Evolutionary conservation across 2,797 vertebrate species (phyloP).

Genomic region (Phalloptychus januarius): DNA sequence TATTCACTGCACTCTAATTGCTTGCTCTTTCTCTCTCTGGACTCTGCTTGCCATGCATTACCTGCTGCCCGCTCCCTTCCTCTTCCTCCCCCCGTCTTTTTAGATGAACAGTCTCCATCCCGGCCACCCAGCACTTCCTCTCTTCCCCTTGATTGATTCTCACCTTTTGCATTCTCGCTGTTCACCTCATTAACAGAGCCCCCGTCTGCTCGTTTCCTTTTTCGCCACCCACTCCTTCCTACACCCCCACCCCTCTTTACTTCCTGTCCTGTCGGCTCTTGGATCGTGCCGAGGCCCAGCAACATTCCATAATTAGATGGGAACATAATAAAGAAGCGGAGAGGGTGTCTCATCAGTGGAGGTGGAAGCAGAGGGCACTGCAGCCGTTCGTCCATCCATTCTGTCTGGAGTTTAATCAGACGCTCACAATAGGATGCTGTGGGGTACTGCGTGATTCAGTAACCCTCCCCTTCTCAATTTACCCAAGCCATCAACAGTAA

Average conservation of each 20-base stretch:
- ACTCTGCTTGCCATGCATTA: conserved; percentile 67
- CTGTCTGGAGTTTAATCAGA: conserved; percentile 71
- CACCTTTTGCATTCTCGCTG: conserved; percentile 79
- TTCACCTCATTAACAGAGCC: conserved; percentile 79
- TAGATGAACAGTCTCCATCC: conserved; percentile 63
- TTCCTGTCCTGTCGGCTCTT: conserved; percentile 68
- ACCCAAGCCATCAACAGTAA: not conserved
- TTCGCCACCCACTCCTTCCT: conserved; percentile 45
- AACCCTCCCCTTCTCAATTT: not conserved
- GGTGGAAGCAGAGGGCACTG: conserved; percentile 14
- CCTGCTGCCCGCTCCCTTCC: not conserved
- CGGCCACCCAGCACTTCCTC: conserved; percentile 58
- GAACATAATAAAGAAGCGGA: conserved; percentile 78
- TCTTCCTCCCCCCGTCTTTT: not conserved
- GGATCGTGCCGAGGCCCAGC: conserved; percentile 46
- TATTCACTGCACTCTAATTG: conserved; percentile 68
- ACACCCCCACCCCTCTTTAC: conserved; percentile 32
- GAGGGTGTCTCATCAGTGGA: conserved; percentile 61
- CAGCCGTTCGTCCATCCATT: conserved; percentile 31
- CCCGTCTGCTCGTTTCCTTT: conserved; percentile 62
- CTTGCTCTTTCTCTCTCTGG: conserved; percentile 40
- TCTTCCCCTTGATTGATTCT: conserved; percentile 79
- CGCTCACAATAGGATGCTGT: conserved; percentile 61
- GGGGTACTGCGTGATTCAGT: not conserved
- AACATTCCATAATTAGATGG: conserved; percentile 71